Evolutionary conservation across 2,797 vertebrate genomes (phyloP).

Genomic region (Gouania willdenowi): DNA sequence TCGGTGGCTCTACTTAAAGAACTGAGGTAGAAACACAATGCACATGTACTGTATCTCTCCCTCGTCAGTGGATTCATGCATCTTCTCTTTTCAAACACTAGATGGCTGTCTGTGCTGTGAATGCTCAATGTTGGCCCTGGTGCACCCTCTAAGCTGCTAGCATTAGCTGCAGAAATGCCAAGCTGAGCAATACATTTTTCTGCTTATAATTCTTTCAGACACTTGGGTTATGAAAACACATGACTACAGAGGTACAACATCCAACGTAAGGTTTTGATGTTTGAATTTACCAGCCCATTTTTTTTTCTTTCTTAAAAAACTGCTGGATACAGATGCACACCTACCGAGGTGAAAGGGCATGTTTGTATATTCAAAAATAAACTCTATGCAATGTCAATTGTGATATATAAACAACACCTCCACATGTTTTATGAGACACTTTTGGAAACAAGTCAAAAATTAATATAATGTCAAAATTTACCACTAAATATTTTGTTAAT

Average conservation of each 20-base stretch:
- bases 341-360: constrained; percentile 62
- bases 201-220: constrained; percentile 75
- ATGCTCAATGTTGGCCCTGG: constrained; percentile 17
- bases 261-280: constrained; percentile 75
- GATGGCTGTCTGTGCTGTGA: constrained; percentile 76
- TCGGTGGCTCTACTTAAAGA: constrained; percentile 36
- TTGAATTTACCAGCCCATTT: constrained; percentile 64
- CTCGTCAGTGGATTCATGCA: constrained; percentile 1
- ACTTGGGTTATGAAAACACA: constrained; percentile 76
- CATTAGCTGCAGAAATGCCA: constrained; percentile 52
- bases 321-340: constrained; percentile 49
- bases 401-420: constrained; percentile 48
- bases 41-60: constrained; percentile 13
- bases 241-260: constrained; percentile 67
- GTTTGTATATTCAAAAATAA: constrained; percentile 71
- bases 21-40: constrained; percentile 9
- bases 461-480: constrained; percentile 37
- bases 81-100: constrained; percentile 61
- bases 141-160: constrained; percentile 26
- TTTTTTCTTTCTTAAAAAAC: constrained; percentile 65
- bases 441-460: constrained; percentile 55
- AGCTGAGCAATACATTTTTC: constrained; percentile 64
- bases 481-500: constrained; percentile 38
- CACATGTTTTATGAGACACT: constrained; percentile 40
- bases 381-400: constrained; percentile 60